Evolutionary conservation across 2,113 vertebrate genomes (phyloP), one percentile per base, ranked within the genome.

Genomic region (Malurus cyaneus): DNA sequence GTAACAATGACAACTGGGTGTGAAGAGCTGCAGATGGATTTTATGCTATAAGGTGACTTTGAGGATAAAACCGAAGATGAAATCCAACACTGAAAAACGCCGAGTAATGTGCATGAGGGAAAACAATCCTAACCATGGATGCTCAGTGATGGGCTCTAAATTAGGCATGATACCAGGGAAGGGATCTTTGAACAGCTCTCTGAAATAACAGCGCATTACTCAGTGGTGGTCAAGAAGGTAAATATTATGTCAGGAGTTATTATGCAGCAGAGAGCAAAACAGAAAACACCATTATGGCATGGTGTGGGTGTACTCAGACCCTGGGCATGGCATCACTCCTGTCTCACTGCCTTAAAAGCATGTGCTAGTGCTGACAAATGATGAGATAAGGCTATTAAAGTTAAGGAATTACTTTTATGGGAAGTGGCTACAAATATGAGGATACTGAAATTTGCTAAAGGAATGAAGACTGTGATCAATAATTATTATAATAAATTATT

Each of bases 171-270:
- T 92, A 80, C 64, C 28, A 46, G 82, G 72, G 47, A 86, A 90
- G 69, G 88, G 76, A 90, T 94, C 62, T 94, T 92, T 66, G 82
- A 94, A 50, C 67, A 90, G 83, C 82, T 71, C 69, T 83, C 69
- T 70, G 71, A 90, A 95, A 96, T 78, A 80, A 47, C 64, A 86
- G 67, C 86, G 88, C 79, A 59, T 90, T 96, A 94, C 34, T 88
- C 79, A 62, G 56, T 53, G 62, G 39, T 88, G 67, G 71, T 92
- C 82, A 86, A 88, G 91, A 80, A 95, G 72, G 88, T 92, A 91
- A 94, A 92, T 78, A 78, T 2, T 34, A 93, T 96, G 86, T 92
- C 91, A 90, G 92, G 88, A 88, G 64, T 86, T 74, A 84, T 90
- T 80, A 80, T 76, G 67, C 88, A 70, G 71, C 11, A 52, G 85